A percentile compares a stretch with the other conserved stretches of the same genome.
These are phyloP conservation scores for Pseudochromis fuscus DNA, from an alignment of 2,797 vertebrate genomes.

Conservation along the genomic window DNA sequence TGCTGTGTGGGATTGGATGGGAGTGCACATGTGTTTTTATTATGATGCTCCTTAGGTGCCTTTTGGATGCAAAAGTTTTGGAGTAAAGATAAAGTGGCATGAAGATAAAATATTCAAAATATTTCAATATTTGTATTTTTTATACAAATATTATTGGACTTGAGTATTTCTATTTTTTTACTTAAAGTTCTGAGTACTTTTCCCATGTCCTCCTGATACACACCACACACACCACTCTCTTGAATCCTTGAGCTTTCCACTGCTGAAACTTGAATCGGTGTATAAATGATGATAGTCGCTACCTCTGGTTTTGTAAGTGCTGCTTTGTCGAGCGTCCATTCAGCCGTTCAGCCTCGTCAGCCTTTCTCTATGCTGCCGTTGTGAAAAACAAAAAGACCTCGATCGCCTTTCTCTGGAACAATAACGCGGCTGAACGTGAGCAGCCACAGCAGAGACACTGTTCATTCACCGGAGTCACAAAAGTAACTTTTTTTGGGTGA, in stretches of 20 bases:
- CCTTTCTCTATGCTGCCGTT: constrained; percentile 73
- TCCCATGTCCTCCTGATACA: background rate
- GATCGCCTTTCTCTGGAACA: constrained; percentile 67
- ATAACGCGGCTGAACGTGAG: constrained; percentile 56
- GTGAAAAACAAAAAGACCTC: constrained; percentile 73
- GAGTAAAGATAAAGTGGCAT: no score
- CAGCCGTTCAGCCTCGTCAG: constrained; percentile 80
- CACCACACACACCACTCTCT: background rate
- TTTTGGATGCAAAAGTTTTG: no score
- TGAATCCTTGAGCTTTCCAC: background rate
- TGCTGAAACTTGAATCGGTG: constrained; percentile 26
- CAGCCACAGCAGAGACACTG: constrained; percentile 41
- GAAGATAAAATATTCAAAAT: no score
- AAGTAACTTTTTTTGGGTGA: constrained; percentile 42
- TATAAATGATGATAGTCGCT: constrained; percentile 26
- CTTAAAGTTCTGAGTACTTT: background rate
- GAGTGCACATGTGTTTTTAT: no score
- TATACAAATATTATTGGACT: no score
- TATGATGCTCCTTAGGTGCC: no score
- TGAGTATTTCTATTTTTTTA: no score
- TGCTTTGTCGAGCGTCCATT: constrained; percentile 74
- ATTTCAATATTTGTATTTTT: no score
- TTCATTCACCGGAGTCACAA: constrained; percentile 29
- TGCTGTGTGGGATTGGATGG: no score
- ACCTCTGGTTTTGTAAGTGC: constrained; percentile 58